A percentile compares a stretch with the other conserved stretches of the same genome.
phyloP scores from a whole-genome alignment of 2,797 vertebrate species.

The Microhierax caerulescens region DNA sequence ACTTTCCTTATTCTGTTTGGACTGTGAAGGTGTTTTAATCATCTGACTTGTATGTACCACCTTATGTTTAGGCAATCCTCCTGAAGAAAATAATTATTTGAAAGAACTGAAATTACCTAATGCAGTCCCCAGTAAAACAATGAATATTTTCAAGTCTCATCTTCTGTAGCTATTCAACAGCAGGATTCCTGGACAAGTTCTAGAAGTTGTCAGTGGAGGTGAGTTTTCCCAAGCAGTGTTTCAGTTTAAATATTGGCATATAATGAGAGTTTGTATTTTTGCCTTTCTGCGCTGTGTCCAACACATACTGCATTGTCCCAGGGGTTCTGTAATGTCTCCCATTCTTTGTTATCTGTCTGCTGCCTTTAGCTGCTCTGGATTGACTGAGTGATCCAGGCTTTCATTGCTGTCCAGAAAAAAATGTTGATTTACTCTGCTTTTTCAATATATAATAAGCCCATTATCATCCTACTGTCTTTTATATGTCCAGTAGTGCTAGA shows the following conservation, averaged over 20 bases:
- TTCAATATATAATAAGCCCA: not conserved
- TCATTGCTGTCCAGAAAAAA: not conserved
- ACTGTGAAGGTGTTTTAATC: not conserved
- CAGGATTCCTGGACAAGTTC: not conserved
- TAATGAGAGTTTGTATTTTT: not conserved
- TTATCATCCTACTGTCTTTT: not conserved
- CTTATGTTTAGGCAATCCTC: not conserved
- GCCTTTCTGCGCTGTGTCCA: not conserved
- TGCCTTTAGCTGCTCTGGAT: not conserved
- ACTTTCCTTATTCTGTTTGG: not conserved
- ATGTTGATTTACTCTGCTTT: not conserved
- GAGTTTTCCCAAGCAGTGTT: not conserved
- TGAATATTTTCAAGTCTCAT: not conserved
- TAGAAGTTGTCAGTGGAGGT: not conserved
- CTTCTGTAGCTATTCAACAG: not conserved
- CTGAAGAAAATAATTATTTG: not conserved
- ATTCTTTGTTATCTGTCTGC: not conserved
- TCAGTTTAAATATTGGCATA: not conserved
- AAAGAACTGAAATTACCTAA: not conserved
- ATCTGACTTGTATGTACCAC: not conserved
- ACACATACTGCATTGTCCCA: not conserved
- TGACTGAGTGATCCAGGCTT: not conserved
- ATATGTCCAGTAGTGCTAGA: not conserved
- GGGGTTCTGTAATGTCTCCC: not conserved
- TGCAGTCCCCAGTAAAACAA: not conserved